phyloP scores from a whole-genome alignment of 1,140 invertebrate species.

The Calephelis virginiensis region DNA sequence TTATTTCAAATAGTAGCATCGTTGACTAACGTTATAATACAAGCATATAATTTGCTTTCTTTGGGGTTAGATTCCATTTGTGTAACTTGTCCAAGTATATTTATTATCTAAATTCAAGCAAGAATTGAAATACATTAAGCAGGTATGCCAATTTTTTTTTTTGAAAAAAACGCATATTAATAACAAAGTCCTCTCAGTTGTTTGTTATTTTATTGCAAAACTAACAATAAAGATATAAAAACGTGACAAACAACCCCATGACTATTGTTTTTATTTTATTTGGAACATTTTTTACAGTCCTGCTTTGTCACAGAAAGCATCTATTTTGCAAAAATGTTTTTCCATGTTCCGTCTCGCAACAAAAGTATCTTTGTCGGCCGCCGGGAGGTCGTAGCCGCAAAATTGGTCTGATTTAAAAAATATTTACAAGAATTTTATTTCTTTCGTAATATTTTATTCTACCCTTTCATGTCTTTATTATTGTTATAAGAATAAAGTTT shows the following conservation, averaged over 20 bases:
- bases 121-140: too few species aligned
- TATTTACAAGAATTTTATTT: too few species aligned
- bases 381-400: constrained; percentile 4
- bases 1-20: too few species aligned
- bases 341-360: neutral
- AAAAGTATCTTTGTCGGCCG: neutral
- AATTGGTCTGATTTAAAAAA: constrained; percentile 7
- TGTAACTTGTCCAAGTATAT: too few species aligned
- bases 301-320: neutral
- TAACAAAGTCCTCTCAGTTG: neutral
- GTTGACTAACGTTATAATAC: too few species aligned
- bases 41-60: too few species aligned
- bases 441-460: too few species aligned
- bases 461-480: neutral
- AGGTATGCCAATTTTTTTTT: neutral
- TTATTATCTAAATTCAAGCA: too few species aligned
- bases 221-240: constrained; percentile 25
- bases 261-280: neutral
- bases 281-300: neutral
- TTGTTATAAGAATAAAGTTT: constrained; percentile 2
- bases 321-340: neutral
- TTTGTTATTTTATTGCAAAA: neutral
- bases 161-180: neutral
- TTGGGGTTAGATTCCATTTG: too few species aligned
- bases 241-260: constrained; percentile 35